Percentiles rank a stretch among this genome's conserved stretches.
Conservation (phyloP, 2,113 vertebrate species). For the Lophius piscatorius region DNA sequence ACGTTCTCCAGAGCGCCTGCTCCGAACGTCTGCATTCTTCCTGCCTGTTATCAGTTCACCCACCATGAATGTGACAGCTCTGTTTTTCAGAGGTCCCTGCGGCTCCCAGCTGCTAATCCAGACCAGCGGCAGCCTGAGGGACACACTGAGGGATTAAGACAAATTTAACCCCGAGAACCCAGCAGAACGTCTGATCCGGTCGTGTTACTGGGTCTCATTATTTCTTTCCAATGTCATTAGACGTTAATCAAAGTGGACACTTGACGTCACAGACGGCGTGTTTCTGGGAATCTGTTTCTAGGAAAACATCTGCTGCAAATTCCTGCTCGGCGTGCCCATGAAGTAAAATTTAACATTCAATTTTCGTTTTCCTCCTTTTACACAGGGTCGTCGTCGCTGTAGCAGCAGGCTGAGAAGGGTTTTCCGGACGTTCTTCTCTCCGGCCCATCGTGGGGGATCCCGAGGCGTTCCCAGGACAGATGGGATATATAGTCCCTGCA, state of each 20-base stretch:
- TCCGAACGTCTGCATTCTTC: too few species aligned
- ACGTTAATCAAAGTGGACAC: conserved; percentile 11
- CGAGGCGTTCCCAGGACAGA: too few species aligned
- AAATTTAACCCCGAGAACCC: neutral
- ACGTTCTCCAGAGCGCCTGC: neutral
- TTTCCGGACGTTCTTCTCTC: too few species aligned
- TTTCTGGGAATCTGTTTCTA: neutral
- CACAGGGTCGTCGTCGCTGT: too few species aligned
- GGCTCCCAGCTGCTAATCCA: conserved; percentile 14
- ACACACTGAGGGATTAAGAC: conserved; percentile 15
- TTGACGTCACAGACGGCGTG: neutral
- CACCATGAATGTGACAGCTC: conserved; percentile 3
- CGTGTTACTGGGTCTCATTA: conserved; percentile 41
- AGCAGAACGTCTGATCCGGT: conserved; percentile 17
- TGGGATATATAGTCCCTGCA: too few species aligned
- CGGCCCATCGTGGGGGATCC: too few species aligned
- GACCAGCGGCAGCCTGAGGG: conserved; percentile 12
- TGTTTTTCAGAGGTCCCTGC: conserved; percentile 10
- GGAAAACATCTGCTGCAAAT: neutral
- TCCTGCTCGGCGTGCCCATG: neutral
- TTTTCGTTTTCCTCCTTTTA: too few species aligned
- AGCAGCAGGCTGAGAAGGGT: too few species aligned
- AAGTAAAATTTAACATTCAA: too few species aligned
- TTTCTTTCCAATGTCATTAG: conserved; percentile 22
- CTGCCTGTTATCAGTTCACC: conserved; percentile 3